Conservation (phyloP, 2,888 invertebrate species). For the Dendrolimus pini region DNA sequence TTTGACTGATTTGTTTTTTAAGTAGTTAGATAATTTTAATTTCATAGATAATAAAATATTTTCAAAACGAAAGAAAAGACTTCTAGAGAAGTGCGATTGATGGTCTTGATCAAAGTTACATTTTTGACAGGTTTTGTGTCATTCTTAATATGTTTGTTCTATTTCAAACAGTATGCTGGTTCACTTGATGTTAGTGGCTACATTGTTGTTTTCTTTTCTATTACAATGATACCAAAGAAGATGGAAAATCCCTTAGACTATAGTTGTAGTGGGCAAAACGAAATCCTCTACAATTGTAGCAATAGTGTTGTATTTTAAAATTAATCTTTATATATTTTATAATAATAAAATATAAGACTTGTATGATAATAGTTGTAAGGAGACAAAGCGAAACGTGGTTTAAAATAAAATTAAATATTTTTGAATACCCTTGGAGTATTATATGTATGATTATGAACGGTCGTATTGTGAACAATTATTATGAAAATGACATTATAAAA, state of each 20-base stretch:
- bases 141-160: neutral
- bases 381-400: slow-evolving; percentile 43
- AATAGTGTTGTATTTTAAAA: slow-evolving; percentile 58
- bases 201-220: slow-evolving; percentile 53
- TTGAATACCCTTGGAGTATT: slow-evolving; percentile 68
- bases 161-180: slow-evolving; percentile 21
- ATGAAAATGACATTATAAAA: slow-evolving; percentile 17
- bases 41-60: no score
- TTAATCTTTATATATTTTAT: slow-evolving; percentile 55
- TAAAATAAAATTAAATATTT: slow-evolving; percentile 54
- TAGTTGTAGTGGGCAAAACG: slow-evolving; percentile 36
- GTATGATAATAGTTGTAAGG: slow-evolving; percentile 59
- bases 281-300: slow-evolving; percentile 36
- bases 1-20: no score
- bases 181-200: slow-evolving; percentile 41
- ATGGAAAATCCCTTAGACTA: slow-evolving; percentile 69
- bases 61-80: no score
- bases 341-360: slow-evolving; percentile 59
- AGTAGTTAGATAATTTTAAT: no score
- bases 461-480: slow-evolving; percentile 14
- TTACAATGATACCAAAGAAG: slow-evolving; percentile 74
- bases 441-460: slow-evolving; percentile 25
- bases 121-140: neutral
- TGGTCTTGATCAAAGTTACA: no score
- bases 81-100: no score